Evolutionary conservation across 2,113 vertebrate species (phyloP), one percentile per base, ranked within the genome.

Genomic region (Guaruba guarouba): DNA sequence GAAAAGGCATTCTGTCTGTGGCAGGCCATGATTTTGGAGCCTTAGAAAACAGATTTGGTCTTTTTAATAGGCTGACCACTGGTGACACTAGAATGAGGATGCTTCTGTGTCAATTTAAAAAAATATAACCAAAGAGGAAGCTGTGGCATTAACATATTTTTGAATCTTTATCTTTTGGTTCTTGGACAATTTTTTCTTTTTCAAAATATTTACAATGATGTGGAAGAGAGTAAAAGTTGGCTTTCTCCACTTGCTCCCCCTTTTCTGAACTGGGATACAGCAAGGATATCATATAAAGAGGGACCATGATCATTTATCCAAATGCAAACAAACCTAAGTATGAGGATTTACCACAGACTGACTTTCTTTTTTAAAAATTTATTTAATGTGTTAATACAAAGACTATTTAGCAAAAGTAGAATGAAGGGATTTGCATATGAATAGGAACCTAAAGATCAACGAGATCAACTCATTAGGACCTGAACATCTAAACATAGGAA

Each of bases 341-440:
- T 77, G 90, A 96, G 78, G 83, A 88, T 96, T 96, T 97, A 96
- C 92, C 87, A 95, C 86, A 95, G 90, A 52, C 85, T 92, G 90
- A 66, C 96, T 96, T 90, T 96, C 93, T 93, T 96, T 96, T 93
- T 92, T 0, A 59, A 92, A 96, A 94, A 80, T 54, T 93, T 96
- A 96, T 96, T 97, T 97, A 93, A 95, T 93, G 82, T 94, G 91
- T 97, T 96, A 95, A 96, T 96, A 95, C 78, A 93, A 96, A 97
- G 93, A 93, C 90, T 94, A 79, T 90, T 96, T 97, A 97, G 93
- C 89, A 92, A 92, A 97, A 97, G 48, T 96, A 96, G 95, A 97
- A 97, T 97, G 81, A 75, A 85, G 92, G 90, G 91, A 95, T 97
- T 95, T 97, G 92, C 92, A 95, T 96, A 96, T 97, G 96, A 97